Base-by-base conservation (phyloP, 1,140 invertebrate species). In the Druon quercuslanigerum region DNA sequence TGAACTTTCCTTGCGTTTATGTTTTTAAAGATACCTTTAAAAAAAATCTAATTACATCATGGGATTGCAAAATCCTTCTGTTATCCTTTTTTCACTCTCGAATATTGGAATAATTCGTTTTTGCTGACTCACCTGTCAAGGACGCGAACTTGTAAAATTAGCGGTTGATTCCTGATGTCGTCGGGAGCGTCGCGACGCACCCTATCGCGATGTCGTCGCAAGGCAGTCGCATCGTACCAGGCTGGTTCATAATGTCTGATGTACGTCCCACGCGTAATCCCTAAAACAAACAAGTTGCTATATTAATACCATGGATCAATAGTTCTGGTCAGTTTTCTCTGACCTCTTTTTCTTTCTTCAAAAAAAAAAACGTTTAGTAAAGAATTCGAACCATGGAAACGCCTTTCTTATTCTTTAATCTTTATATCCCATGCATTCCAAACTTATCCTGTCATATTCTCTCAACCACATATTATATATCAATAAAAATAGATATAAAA, bases 171-270 rank as follows among this genome's bases (percentile, higher is more conserved):
- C 80, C 84, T 86, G 79, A 81, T 77, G 79, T 84, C 78, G 75
- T 83, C 79, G 76, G 84, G 83, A 60, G 86, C 81, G 79, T 90
- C 87, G 73, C 91, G 87, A 80, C 91, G 90, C 71, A 87, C 75
- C 76, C 92, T 87, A 75, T 85, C 84, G 79, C 91, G 90, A 84
- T 92, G 91, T 78, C 85, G 83, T 76, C 84, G 83, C 79, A 93
- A 87, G n/a, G 87, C 80, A 60, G 88, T 79, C 40, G 87, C 83
- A 78, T 93, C 92, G 86, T 93, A 93, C 86, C 90, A 92, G 20
- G 92, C 90, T 20, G 92, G 92, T 83, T 92, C 92, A 85, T 92
- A 93, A 86, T 93, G 90, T 25, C 88, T 88, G 84, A 93, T 92
- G 85, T 92, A 93, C 56, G 92, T 90, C 79, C 90, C 91, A 79